These are phyloP conservation scores for Lindbergichthys nudifrons DNA, from an alignment of 2,797 vertebrate species.

Conservation along the genomic window DNA sequence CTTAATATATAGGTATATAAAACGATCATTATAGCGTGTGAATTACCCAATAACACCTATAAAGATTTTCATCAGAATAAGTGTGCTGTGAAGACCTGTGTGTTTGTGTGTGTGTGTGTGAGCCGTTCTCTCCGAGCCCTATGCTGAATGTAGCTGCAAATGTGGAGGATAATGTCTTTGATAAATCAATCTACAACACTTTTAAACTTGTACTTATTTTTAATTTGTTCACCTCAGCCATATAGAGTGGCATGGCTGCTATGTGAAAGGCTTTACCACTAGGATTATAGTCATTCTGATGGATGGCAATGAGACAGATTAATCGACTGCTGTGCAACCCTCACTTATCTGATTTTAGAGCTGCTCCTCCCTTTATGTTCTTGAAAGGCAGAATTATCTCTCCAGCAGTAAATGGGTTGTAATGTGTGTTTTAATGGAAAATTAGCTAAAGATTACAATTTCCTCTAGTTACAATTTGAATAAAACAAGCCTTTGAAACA, in stretches of 20 bases:
- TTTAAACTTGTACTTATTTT: conserved; percentile 48
- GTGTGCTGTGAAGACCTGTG: neutral
- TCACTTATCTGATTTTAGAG: conserved; percentile 78
- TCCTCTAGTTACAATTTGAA: conserved; percentile 35
- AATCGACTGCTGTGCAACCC: conserved; percentile 75
- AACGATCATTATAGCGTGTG: conserved; percentile 14
- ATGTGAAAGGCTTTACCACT: conserved; percentile 50
- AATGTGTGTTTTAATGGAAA: conserved; percentile 78
- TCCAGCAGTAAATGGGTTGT: conserved; percentile 73
- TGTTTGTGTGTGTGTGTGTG: conserved; percentile 1
- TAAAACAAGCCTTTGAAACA: conserved; percentile 41
- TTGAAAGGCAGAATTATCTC: conserved; percentile 77
- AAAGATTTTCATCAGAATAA: conserved; percentile 37
- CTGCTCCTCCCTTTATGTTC: conserved; percentile 76
- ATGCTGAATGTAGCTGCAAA: conserved; percentile 28
- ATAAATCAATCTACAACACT: conserved; percentile 52
- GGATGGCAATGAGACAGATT: conserved; percentile 78
- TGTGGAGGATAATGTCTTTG: conserved; percentile 37
- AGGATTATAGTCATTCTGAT: conserved; percentile 75
- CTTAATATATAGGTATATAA: conserved; percentile 17
- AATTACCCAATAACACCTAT: conserved; percentile 16
- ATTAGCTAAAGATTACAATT: conserved; percentile 68
- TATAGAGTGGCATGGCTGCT: conserved; percentile 44
- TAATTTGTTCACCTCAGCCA: conserved; percentile 49
- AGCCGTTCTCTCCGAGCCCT: neutral